Conservation (phyloP, 2,113 vertebrate genomes). For the Melospiza georgiana region DNA sequence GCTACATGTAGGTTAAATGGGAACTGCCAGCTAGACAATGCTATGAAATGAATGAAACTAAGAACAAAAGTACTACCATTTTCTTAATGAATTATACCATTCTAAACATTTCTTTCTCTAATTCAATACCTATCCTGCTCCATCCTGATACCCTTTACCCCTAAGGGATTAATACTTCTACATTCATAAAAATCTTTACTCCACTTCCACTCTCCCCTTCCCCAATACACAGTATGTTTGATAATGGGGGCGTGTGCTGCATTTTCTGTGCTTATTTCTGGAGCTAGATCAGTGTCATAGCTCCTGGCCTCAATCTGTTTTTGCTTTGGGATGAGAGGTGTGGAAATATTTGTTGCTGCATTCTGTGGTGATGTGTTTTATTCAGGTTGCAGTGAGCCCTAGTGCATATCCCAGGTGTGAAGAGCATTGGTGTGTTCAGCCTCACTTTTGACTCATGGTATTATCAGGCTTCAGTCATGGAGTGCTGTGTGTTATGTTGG, state of each 20-base stretch:
- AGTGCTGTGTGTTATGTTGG: fast-evolving
- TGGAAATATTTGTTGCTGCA: not conserved
- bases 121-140: not conserved
- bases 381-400: not conserved
- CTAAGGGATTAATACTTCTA: not conserved
- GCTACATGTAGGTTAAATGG: not conserved
- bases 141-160: not conserved
- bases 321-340: not conserved
- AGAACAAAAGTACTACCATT: not conserved
- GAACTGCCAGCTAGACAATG: not conserved
- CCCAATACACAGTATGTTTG: not conserved
- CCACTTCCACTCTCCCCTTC: not conserved
- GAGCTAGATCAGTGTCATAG: not conserved
- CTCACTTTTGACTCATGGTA: fast-evolving
- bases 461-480: not conserved
- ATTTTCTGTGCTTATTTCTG: not conserved
- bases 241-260: fast-evolving
- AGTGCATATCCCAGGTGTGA: not conserved
- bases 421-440: not conserved
- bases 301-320: not conserved
- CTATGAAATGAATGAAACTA: not conserved
- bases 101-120: not conserved
- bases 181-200: not conserved
- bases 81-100: not conserved
- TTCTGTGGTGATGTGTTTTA: not conserved